phyloP scores from a whole-genome alignment of 2,888 invertebrate species.

The Cephus nigrinus region DNA sequence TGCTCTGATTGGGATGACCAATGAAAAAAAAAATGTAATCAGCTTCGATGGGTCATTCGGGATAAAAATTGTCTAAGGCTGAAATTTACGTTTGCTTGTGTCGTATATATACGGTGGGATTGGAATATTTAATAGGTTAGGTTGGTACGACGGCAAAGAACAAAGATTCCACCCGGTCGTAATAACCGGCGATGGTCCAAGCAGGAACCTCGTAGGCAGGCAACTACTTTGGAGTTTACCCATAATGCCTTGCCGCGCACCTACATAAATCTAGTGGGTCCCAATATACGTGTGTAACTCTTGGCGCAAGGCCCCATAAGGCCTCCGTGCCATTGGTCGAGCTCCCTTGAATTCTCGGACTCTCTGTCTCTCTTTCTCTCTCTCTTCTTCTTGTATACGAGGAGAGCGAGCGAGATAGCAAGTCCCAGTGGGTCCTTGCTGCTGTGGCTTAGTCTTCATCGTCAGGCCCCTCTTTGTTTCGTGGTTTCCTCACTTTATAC shows the following conservation, averaged over 20 bases:
- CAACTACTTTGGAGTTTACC: slow-evolving; percentile 21
- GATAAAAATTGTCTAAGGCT: no score
- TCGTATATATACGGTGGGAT: no score
- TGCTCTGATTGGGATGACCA: no score
- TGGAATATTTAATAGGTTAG: no score
- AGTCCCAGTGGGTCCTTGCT: no score
- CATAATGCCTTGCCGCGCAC: slow-evolving; percentile 30
- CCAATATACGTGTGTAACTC: slow-evolving; percentile 30
- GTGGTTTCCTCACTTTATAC: slow-evolving; percentile 22
- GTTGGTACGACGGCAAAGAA: slow-evolving; percentile 14
- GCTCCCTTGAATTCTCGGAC: slow-evolving; percentile 9
- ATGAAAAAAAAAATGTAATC: no score
- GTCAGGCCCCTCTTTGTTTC: slow-evolving; percentile 8
- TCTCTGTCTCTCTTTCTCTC: slow-evolving; percentile 19
- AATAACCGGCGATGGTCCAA: slow-evolving; percentile 10
- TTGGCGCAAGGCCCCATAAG: slow-evolving; percentile 2
- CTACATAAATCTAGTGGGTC: slow-evolving; percentile 48
- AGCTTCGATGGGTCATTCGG: no score
- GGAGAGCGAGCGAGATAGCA: no score
- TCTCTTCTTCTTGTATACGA: neutral
- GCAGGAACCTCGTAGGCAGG: slow-evolving; percentile 15
- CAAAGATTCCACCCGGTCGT: slow-evolving; percentile 16
- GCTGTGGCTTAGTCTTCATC: neutral
- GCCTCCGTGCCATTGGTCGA: slow-evolving; percentile 12
- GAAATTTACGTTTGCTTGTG: no score